Percentiles rank a stretch among this genome's conserved stretches.
Conservation (phyloP, 2,888 invertebrate species). For the Leptarthrus brevirostris region DNA sequence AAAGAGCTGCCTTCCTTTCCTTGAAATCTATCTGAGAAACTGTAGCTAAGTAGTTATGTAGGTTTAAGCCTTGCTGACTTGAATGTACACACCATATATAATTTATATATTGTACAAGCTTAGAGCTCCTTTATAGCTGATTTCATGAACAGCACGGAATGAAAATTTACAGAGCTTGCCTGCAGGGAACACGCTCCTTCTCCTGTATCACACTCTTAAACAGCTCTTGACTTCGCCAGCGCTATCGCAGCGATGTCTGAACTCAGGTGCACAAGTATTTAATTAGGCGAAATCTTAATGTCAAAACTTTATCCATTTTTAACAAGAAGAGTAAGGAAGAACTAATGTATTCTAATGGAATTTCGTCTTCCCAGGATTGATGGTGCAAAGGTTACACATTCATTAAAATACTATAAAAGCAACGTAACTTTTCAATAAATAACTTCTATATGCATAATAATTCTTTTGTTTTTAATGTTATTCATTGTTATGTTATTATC, state of each 20-base stretch:
- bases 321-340: slow-evolving; percentile 42
- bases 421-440: no score
- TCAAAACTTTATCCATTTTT: slow-evolving; percentile 53
- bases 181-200: slow-evolving; percentile 28
- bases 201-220: slow-evolving; percentile 20
- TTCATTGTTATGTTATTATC: no score
- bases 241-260: slow-evolving; percentile 46
- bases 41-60: slow-evolving; percentile 4
- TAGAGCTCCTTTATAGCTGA: slow-evolving; percentile 53
- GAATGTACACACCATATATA: slow-evolving; percentile 51
- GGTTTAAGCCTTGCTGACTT: slow-evolving; percentile 23
- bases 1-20: neutral
- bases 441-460: no score
- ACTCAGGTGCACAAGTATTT: slow-evolving; percentile 53
- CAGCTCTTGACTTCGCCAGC: slow-evolving; percentile 13
- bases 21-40: neutral
- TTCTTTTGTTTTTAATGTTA: no score
- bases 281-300: slow-evolving; percentile 52
- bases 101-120: slow-evolving; percentile 53
- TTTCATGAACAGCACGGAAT: slow-evolving; percentile 52
- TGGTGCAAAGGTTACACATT: slow-evolving; percentile 14
- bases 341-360: slow-evolving; percentile 50
- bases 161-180: slow-evolving; percentile 52
- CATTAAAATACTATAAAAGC: neutral
- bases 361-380: slow-evolving; percentile 24